Percentiles rank a stretch among this genome's conserved stretches.
Conservation (phyloP, 2,113 vertebrate species). For the Naja naja region DNA sequence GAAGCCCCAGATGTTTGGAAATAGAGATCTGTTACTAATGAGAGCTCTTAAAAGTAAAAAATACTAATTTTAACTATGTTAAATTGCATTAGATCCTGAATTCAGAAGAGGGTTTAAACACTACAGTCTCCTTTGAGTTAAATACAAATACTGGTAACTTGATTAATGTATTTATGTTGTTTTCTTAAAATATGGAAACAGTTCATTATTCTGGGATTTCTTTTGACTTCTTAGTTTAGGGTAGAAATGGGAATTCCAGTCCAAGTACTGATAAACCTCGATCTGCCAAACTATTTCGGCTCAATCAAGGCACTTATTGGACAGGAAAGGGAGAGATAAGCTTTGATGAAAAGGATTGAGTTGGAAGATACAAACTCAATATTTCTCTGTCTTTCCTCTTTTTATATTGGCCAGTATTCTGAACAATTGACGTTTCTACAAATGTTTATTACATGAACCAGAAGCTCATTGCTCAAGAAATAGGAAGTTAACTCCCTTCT, state of each 20-base stretch:
- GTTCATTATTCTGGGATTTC: not conserved
- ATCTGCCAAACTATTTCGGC: not conserved
- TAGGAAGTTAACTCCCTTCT: conserved; percentile 7
- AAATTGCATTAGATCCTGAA: not conserved
- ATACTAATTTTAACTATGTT: not conserved
- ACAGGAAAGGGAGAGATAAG: not conserved
- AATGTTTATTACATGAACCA: not conserved
- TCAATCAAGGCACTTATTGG: not conserved
- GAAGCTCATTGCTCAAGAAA: not conserved
- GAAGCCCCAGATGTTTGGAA: not conserved
- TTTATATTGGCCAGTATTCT: not conserved
- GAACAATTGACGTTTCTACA: not conserved
- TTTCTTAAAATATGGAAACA: not conserved
- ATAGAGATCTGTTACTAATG: not conserved
- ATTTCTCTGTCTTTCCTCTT: not conserved
- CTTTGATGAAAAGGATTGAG: not conserved
- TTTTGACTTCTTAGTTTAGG: not conserved
- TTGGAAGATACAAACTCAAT: not conserved
- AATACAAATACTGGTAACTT: not conserved
- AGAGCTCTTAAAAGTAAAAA: not conserved
- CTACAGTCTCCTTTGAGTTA: not conserved
- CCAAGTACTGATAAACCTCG: not conserved
- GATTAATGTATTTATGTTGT: not conserved
- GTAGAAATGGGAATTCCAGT: not conserved
- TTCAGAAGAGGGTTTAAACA: not conserved